These are phyloP conservation scores for Solea solea DNA, from an alignment of 2,113 vertebrate genomes.

Conservation along the genomic window DNA sequence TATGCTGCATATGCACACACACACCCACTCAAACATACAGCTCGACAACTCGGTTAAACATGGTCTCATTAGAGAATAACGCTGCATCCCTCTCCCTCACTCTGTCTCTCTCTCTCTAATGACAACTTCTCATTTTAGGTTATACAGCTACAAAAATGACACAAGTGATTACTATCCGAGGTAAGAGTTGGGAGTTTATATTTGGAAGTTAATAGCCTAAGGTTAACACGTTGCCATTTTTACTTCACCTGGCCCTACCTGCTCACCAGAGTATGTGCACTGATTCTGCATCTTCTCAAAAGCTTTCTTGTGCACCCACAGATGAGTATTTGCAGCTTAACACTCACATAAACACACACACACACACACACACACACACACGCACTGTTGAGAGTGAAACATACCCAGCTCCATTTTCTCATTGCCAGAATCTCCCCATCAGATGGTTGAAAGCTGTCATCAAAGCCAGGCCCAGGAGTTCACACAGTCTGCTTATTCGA, in stretches of 20 bases:
- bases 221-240: conserved; percentile 60
- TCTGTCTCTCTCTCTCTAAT: conserved; percentile 20
- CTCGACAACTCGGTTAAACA: conserved; percentile 19
- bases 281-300: conserved; percentile 68
- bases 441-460: conserved; percentile 79
- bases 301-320: conserved; percentile 19
- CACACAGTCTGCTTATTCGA: conserved; percentile 72
- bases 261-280: conserved; percentile 51
- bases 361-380: conserved; percentile 26
- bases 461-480: conserved; percentile 77
- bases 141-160: conserved; percentile 23
- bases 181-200: conserved; percentile 52
- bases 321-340: neutral
- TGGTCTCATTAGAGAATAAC: conserved; percentile 37
- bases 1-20: neutral
- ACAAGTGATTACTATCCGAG: conserved; percentile 53
- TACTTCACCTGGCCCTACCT: conserved; percentile 27
- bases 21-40: conserved; percentile 7
- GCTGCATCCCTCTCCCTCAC: neutral
- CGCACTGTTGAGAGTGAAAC: conserved; percentile 40
- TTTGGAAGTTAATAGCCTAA: conserved; percentile 70
- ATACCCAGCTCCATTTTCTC: conserved; percentile 47
- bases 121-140: conserved; percentile 45
- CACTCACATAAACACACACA: conserved; percentile 33
- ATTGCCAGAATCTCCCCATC: conserved; percentile 70